Evolutionary conservation across 2,888 invertebrate species (phyloP), one percentile per base, ranked within the genome.

Genomic region (Rhingia campestris): DNA sequence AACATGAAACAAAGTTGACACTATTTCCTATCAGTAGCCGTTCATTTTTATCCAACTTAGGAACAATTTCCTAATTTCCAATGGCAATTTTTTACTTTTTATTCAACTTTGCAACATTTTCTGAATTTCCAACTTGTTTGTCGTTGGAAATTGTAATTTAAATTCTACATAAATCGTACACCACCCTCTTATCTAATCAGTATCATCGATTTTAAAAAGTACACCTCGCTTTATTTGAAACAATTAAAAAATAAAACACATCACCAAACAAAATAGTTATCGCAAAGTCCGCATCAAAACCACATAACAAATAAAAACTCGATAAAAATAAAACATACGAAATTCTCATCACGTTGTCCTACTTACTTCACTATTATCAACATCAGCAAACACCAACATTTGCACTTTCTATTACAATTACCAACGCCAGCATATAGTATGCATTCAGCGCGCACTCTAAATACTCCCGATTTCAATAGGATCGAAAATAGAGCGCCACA

Each of bases 391-490:
- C 72, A 56, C 63, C 61, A 82, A 80, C 84, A 84, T 84, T 84
- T 84, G 84, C 84, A 84, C 84, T 84, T 84, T 84, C 84, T 84
- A 84, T 70, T 66, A 66, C 69, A 63, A 74, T 84, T 59, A 69
- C 37, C 30, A 66, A 14, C 14, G 45, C 73, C 64, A 75, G 58
- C 77, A 61, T 22, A 67, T 47, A 59, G 58, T 54, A 61, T 61
- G 35, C 69, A 64, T 30, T 47, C 43, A 64, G 56, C 47, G 80
- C 80, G 70, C 80, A 84, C 79, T 84, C 58, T 66, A 74, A 69
- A 45, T 63, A 69, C 74, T 41, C 73, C 58, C 73, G 74, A 79
- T 74, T 70, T 74, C 82, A 84, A 82, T 82, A 73, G 64, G 69
- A 84, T 84, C 67, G 72, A 63, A 61, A 70, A 30, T 10, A 35